phyloP scores from a whole-genome alignment of 2,888 invertebrate genomes.

The Sisyra nigra region DNA sequence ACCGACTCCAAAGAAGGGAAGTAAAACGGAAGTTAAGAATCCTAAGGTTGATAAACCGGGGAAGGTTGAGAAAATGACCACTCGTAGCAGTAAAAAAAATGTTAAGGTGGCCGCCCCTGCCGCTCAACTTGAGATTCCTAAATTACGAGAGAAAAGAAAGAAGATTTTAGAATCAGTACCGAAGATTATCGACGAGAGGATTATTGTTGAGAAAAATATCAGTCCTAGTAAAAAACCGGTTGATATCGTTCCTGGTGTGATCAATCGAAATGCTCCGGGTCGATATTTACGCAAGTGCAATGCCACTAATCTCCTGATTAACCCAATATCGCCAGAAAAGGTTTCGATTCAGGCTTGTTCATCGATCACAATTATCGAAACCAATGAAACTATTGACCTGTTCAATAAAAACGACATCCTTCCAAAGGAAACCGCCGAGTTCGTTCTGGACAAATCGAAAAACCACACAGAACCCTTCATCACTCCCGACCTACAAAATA shows the following conservation, averaged over 20 bases:
- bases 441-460: no score
- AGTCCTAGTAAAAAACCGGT: no score
- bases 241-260: not conserved
- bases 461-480: no score
- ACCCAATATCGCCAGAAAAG: not conserved
- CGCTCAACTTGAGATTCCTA: conserved; percentile 10
- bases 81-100: not conserved
- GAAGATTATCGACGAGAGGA: conserved; percentile 4
- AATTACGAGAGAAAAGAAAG: conserved; percentile 3
- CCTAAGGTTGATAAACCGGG: conserved; percentile 3
- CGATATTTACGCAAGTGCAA: conserved; percentile 19
- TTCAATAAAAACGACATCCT: no score
- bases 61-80: not conserved
- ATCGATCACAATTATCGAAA: no score
- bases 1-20: conserved; percentile 3
- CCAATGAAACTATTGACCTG: no score
- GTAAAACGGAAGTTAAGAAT: conserved; percentile 8
- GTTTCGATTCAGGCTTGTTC: no score
- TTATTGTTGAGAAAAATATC: not conserved
- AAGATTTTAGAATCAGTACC: conserved; percentile 1
- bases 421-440: no score
- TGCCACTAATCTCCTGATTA: conserved; percentile 13
- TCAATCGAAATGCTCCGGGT: conserved; percentile 15
- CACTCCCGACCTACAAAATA: not conserved
- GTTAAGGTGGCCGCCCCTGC: conserved; percentile 5